Base-by-base conservation (phyloP, 2,113 vertebrate genomes). In the Microtus oregoni region DNA sequence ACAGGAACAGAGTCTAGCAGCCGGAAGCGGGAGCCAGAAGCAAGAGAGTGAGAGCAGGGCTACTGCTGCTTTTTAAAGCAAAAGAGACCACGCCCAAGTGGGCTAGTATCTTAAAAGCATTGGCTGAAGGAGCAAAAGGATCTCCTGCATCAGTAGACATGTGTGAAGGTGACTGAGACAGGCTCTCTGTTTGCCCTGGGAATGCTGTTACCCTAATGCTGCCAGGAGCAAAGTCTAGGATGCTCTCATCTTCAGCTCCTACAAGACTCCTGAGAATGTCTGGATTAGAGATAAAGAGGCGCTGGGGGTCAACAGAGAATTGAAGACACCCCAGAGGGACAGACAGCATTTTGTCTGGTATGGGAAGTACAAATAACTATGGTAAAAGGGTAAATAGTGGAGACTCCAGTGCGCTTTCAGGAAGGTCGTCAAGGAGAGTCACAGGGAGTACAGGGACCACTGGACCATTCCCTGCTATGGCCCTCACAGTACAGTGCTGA, bases 261-360 rank as follows among this genome's bases (percentile, higher is more conserved):
- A 86, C 89, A 1, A 90, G 0, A 1, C 1, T 0, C 73, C 90
- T 35, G 22, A 32, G 3, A 0, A 20, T 1, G 0, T 32, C 7
- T 4, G 44, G 0, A 0, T 70, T 55, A 93, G 81, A 83, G 75
- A 0, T 1, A 73, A 2, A 28, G 47, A 44, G 61, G 47, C 68
- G 7, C 8, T 1, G 0, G 90, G 85, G 85, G 92, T 97, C 98
- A 96, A 87, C 41, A 94, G 68, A 95, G 73, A 55, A 38, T n/a
- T 6, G 11, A 95, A 97, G 55, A 94, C 35, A 35, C 68, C 94
- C 75, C 63, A 30, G n/a, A 96, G 72, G 30, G 50, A 73, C 94
- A n/a, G 94, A 91, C 38, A 67, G 35, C 5, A 0, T 92, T 92
- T 86, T 32, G 35, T 28, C 9, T 79, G 7, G 7, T 5, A 72